phyloP scores from a whole-genome alignment of 2,797 vertebrate genomes.

The Adelosebastes latens region DNA sequence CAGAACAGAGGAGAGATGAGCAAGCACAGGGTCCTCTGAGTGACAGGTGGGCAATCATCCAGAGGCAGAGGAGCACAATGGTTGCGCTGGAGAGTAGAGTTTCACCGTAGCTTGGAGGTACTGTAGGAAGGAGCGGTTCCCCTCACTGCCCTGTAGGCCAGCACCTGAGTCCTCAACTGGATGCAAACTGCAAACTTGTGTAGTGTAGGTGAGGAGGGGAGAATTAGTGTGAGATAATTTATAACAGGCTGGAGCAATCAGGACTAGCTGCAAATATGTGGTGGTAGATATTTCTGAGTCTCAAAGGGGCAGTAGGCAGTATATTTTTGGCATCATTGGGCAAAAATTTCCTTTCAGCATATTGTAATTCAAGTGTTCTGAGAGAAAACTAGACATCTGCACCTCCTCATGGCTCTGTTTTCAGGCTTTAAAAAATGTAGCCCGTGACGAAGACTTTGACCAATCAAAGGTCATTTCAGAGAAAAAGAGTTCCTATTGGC shows the following conservation, averaged over 20 bases:
- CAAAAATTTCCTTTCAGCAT: too few species aligned
- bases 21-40: slow-evolving; percentile 3
- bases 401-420: too few species aligned
- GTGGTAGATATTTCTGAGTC: not conserved
- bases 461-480: too few species aligned
- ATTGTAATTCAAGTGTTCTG: too few species aligned
- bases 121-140: not conserved
- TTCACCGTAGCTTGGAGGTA: not conserved
- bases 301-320: too few species aligned
- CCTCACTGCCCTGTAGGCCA: not conserved
- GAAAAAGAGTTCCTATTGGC: too few species aligned
- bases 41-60: not conserved
- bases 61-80: not conserved
- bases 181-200: not conserved
- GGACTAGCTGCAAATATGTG: not conserved
- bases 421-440: rapidly evolving
- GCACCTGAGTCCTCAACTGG: not conserved
- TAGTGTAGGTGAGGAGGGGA: not conserved
- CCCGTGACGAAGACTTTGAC: too few species aligned
- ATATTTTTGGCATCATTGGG: too few species aligned
- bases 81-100: not conserved
- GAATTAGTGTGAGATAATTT: not conserved
- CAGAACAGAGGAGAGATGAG: slow-evolving; percentile 27
- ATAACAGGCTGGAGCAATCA: not conserved
- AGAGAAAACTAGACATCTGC: rapidly evolving